Conservation (phyloP, 2,797 vertebrate species). For the Ara ararauna region DNA sequence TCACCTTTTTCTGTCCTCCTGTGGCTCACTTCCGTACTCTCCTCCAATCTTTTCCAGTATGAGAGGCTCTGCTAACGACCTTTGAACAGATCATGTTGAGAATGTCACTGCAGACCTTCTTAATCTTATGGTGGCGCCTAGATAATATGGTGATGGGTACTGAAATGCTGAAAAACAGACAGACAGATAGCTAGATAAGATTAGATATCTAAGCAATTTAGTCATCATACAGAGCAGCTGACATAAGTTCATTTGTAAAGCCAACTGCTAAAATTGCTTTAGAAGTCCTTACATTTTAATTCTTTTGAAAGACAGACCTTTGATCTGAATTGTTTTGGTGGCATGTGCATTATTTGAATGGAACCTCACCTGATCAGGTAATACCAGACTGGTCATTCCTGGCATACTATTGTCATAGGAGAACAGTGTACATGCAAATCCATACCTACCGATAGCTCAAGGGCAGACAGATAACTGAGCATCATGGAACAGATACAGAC, state of each 20-base stretch:
- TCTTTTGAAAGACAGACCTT: conserved; percentile 55
- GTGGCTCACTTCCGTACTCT: fast-evolving
- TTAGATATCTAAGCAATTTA: conserved; percentile 60
- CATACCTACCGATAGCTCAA: background rate
- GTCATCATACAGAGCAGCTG: conserved; percentile 64
- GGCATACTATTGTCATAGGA: conserved; percentile 34
- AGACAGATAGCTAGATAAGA: conserved; percentile 67
- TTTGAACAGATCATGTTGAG: conserved; percentile 20
- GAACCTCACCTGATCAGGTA: conserved; percentile 57
- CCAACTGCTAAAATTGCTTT: conserved; percentile 58
- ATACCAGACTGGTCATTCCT: conserved; percentile 49
- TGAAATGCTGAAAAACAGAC: conserved; percentile 67
- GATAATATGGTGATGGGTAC: conserved; percentile 62
- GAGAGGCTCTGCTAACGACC: conserved; percentile 22
- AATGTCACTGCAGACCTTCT: conserved; percentile 54
- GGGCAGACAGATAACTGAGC: conserved; percentile 63
- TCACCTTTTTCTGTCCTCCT: background rate
- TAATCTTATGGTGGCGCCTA: conserved; percentile 60
- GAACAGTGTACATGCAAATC: conserved; percentile 63
- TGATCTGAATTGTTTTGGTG: conserved; percentile 68
- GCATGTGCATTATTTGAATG: conserved; percentile 62
- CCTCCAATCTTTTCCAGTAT: background rate
- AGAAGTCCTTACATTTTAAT: conserved; percentile 62
- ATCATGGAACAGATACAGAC: conserved; percentile 25
- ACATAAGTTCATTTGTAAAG: conserved; percentile 68